Evolutionary conservation across 1,140 invertebrate species (phyloP), one percentile per base, ranked within the genome.

Genomic region (Neotoxoptera formosana): DNA sequence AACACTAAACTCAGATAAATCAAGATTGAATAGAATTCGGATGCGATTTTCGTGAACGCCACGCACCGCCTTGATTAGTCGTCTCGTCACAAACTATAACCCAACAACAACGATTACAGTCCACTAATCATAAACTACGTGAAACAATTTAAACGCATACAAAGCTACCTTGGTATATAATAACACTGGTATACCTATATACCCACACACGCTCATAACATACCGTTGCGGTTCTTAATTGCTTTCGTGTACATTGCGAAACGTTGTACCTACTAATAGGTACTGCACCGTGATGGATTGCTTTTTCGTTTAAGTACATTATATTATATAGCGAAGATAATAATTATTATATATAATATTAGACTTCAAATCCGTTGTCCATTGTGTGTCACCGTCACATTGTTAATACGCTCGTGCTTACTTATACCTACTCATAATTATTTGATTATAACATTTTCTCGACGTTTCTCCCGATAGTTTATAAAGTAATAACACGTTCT

Each of bases 91-190:
- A 47, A 47, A 86, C 84, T 84, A 41, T 30, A 84, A 84, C 21
- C 36, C n/a, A 86, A 86, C 45, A 86, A 86, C 84, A 47, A 86
- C 84, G 25, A 86, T 86, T 86, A 86, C 25, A 17, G 41, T 47
- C 11, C 7, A 41, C 36, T 86, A n/a, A 86, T 86, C 84, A 86
- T n/a, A 47, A 86, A 84, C 83, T 84, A 87, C 45, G 1, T 87
- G 60, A 20, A 67, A 76, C 30, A n/a, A 76, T 76, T 76, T n/a
- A 76, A 76, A 76, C 17, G 14, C 17, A 76, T 20, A 51, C 17
- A 51, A 20, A 20, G 17, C 20, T 21, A 21, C 6, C 21, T 21
- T n/a, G 17, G 30, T 76, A 76, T n/a, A 76, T 76, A n/a, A 17
- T 76, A 2, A 4, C n/a, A 0, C 14, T 23, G 3, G 17, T 51